Conservation (phyloP, 2,113 vertebrate species). For the Sylvietta virens region DNA sequence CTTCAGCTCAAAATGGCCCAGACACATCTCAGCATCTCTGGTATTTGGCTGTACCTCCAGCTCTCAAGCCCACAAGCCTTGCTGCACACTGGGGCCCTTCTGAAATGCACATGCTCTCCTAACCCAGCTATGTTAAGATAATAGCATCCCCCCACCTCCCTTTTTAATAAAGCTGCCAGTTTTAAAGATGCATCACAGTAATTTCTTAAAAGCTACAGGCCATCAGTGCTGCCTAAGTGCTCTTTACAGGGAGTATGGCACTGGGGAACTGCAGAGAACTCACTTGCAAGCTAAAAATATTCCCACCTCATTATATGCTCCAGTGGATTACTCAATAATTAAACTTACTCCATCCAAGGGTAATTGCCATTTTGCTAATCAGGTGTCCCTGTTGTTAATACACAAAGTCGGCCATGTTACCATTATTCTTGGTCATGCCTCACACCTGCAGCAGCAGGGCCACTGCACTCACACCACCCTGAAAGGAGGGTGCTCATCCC, state of each 20-base stretch:
- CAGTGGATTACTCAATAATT: slow-evolving; percentile 20
- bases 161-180: slow-evolving; percentile 45
- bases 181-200: slow-evolving; percentile 22
- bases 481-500: not conserved
- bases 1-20: not conserved
- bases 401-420: not conserved
- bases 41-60: not conserved
- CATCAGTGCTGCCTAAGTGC: slow-evolving; percentile 11
- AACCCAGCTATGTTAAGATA: not conserved
- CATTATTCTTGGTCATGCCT: not conserved
- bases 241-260: not conserved
- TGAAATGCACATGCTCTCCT: not conserved
- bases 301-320: slow-evolving; percentile 19
- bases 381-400: not conserved
- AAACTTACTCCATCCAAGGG: not conserved
- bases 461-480: not conserved
- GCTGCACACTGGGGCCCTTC: accelerated
- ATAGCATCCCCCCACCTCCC: not conserved
- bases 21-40: not conserved
- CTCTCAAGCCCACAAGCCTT: not conserved
- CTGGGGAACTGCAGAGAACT: not conserved
- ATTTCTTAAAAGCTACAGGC: slow-evolving; percentile 41
- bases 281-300: not conserved
- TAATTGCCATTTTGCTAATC: slow-evolving; percentile 15
- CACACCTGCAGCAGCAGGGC: not conserved